A percentile compares a stretch with the other conserved stretches of the same genome.
Conservation (phyloP, 1,140 invertebrate species). For the Psix sp. region DNA sequence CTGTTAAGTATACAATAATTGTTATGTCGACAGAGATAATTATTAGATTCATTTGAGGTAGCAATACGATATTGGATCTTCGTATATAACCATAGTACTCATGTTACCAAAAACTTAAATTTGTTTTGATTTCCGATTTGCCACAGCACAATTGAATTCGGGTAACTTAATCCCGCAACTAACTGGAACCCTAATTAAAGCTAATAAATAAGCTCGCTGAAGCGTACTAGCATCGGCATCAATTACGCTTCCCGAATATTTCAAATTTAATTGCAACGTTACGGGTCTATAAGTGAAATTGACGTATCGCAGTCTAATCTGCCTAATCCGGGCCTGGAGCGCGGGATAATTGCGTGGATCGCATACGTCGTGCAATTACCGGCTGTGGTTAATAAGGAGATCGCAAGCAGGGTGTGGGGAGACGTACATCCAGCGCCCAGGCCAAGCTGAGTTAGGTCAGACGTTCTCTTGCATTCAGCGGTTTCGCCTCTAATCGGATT, state of each 20-base stretch:
- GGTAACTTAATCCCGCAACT: slow-evolving; percentile 37
- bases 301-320: slow-evolving; percentile 66
- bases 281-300: slow-evolving; percentile 53
- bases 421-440: slow-evolving; percentile 18
- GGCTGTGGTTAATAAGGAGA: slow-evolving; percentile 72
- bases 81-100: too few species aligned
- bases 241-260: slow-evolving; percentile 38
- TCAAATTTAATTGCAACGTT: slow-evolving; percentile 37
- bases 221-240: slow-evolving; percentile 33
- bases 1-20: too few species aligned
- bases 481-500: slow-evolving; percentile 58
- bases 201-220: slow-evolving; percentile 40
- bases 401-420: slow-evolving; percentile 44
- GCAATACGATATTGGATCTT: too few species aligned
- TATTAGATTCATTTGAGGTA: too few species aligned
- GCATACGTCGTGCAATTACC: slow-evolving; percentile 64
- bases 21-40: too few species aligned
- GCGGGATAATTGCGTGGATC: slow-evolving; percentile 68
- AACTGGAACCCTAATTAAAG: slow-evolving; percentile 44
- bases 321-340: slow-evolving; percentile 65
- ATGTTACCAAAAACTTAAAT: too few species aligned
- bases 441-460: slow-evolving; percentile 48
- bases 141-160: not conserved
- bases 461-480: slow-evolving; percentile 45
- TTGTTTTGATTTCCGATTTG: slow-evolving; percentile 9